A percentile compares a stretch with the other conserved stretches of the same genome.
These are phyloP conservation scores for Drosophila teissieri DNA, from an alignment of 1,140 invertebrate genomes.

Conservation along the genomic window DNA sequence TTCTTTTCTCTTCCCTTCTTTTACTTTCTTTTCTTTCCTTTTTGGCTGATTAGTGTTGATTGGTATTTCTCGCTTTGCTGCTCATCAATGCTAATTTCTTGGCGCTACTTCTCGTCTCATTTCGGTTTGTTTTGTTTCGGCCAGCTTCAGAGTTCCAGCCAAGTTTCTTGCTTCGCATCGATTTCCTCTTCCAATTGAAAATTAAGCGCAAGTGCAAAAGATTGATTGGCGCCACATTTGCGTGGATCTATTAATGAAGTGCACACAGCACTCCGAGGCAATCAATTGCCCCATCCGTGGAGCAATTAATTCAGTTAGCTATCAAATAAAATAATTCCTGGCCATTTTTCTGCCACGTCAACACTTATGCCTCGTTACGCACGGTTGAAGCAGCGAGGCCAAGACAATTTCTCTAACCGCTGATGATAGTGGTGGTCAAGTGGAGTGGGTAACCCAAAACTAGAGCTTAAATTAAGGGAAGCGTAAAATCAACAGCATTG, in stretches of 20 bases:
- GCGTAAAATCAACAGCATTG: conserved; percentile 52
- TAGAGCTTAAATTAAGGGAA: conserved; percentile 55
- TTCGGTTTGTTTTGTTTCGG: conserved; percentile 22
- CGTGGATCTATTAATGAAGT: conserved; percentile 70
- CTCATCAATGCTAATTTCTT: conserved; percentile 84
- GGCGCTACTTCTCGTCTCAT: conserved; percentile 20
- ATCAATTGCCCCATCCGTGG: conserved; percentile 52
- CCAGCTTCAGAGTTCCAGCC: conserved; percentile 58
- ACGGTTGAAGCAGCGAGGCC: conserved; percentile 47
- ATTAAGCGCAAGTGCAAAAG: conserved; percentile 74
- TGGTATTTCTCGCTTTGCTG: conserved; percentile 82
- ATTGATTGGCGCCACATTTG: conserved; percentile 78
- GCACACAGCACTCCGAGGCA: conserved; percentile 36
- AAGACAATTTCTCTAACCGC: conserved; percentile 3
- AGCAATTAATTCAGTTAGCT: conserved; percentile 68
- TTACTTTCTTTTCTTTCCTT: conserved; percentile 17
- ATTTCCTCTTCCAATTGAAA: conserved; percentile 44
- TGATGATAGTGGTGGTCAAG: conserved; percentile 46
- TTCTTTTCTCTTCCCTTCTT: conserved; percentile 9
- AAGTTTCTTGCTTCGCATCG: conserved; percentile 33
- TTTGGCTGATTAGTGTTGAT: conserved; percentile 82
- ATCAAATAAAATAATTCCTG: conserved; percentile 77
- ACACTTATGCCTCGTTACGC: conserved; percentile 80
- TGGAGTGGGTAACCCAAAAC: conserved; percentile 7
- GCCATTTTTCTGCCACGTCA: conserved; percentile 77